Evolutionary conservation across 2,888 invertebrate genomes (phyloP).

Genomic region (Sisyra nigra): DNA sequence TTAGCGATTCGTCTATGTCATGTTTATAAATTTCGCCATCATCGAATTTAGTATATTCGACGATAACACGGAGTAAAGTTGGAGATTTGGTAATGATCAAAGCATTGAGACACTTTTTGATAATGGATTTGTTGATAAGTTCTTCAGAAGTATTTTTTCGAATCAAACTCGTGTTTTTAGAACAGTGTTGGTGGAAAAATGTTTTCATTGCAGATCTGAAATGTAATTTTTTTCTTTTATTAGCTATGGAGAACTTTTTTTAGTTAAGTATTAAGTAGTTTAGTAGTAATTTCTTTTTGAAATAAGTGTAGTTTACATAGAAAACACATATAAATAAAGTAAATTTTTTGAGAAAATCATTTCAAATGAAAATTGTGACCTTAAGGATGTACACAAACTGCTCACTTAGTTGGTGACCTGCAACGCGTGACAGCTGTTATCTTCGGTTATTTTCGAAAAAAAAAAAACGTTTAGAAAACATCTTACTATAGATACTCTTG

Average conservation of each 20-base stretch:
- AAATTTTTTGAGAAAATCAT: no score
- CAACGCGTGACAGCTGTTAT: no score
- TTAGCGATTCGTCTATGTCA: neutral
- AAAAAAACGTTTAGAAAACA: no score
- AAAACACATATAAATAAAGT: no score
- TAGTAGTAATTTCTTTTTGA: no score
- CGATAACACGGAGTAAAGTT: neutral
- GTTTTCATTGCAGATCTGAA: constrained; percentile 10
- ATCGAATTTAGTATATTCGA: neutral
- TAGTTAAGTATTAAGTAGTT: no score
- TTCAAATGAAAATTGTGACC: no score
- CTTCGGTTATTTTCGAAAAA: no score
- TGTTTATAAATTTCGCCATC: neutral
- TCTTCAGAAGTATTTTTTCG: neutral
- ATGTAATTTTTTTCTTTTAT: neutral
- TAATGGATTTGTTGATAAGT: neutral
- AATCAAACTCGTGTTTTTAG: neutral
- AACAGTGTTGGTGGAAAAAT: constrained; percentile 11
- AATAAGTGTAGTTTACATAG: no score
- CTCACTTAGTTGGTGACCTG: no score
- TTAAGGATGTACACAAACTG: no score
- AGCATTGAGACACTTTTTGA: neutral
- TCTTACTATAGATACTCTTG: no score
- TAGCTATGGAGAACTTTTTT: neutral
- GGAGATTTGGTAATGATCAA: neutral